A percentile compares a stretch with the other conserved stretches of the same genome.
These are phyloP conservation scores for Sceloporus undulatus DNA, from an alignment of 2,113 vertebrate genomes.

Conservation along the genomic window DNA sequence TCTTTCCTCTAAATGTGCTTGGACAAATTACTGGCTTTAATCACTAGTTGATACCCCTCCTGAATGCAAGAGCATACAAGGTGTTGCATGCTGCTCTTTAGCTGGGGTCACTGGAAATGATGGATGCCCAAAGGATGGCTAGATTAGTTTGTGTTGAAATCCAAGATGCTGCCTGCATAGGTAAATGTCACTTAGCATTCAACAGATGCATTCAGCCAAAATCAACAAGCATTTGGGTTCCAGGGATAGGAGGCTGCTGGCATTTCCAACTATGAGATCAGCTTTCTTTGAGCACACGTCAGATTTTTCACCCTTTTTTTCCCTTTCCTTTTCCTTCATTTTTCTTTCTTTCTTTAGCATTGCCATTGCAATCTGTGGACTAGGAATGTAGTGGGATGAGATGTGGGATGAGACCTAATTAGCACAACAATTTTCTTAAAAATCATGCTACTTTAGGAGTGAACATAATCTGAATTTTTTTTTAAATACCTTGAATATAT, in stretches of 20 bases:
- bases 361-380: not conserved
- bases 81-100: constrained; percentile 61
- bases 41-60: constrained; percentile 68
- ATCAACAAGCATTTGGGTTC: constrained; percentile 73
- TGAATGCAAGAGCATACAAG: constrained; percentile 61
- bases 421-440: not conserved
- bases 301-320: not conserved
- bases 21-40: constrained; percentile 56
- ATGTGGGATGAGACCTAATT: not conserved
- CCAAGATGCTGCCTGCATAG: constrained; percentile 72
- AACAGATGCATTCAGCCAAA: constrained; percentile 73
- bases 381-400: not conserved
- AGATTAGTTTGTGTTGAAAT: constrained; percentile 80
- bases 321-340: not conserved
- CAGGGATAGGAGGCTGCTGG: constrained; percentile 68
- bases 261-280: constrained; percentile 62
- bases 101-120: constrained; percentile 82
- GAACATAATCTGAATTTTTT: not conserved
- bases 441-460: not conserved
- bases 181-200: constrained; percentile 75
- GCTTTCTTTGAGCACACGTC: constrained; percentile 54
- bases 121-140: constrained; percentile 70
- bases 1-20: constrained; percentile 57
- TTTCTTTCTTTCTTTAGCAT: not conserved
- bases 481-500: not conserved